Percentiles rank a stretch among this genome's conserved stretches.
These are phyloP conservation scores for Aplidium turbinatum DNA, from an alignment of 23 tunicate genomes.

Conservation along the genomic window DNA sequence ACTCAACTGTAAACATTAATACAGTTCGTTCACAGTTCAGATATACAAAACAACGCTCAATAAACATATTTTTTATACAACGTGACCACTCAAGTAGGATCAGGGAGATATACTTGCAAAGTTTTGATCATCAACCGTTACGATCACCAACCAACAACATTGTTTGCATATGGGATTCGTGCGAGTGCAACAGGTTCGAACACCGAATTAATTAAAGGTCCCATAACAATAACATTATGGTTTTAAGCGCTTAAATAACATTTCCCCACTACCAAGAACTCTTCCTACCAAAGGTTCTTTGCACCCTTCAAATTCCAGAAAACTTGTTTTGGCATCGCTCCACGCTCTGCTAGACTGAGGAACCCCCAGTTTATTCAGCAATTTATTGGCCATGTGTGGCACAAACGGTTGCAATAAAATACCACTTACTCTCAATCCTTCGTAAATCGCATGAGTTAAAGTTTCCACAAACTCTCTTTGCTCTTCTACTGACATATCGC, in stretches of 20 bases:
- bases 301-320: conserved; percentile 30
- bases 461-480: conserved; percentile 36
- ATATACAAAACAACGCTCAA: too few species aligned
- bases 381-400: conserved; percentile 38
- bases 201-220: too few species aligned
- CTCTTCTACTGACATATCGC: conserved; percentile 22
- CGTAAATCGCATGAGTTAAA: conserved; percentile 58
- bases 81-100: too few species aligned
- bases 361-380: conserved; percentile 39
- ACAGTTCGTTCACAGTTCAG: too few species aligned
- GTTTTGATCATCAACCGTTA: too few species aligned
- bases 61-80: too few species aligned
- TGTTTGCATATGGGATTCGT: too few species aligned
- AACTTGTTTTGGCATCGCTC: conserved; percentile 44
- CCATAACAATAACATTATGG: too few species aligned
- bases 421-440: conserved; percentile 75
- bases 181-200: too few species aligned
- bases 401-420: conserved; percentile 75
- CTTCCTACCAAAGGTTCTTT: conserved; percentile 21
- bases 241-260: conserved; percentile 31
- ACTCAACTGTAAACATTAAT: too few species aligned
- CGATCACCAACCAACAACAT: too few species aligned
- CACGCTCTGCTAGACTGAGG: conserved; percentile 22
- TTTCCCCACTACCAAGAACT: not conserved
- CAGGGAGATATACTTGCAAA: too few species aligned